phyloP scores from a whole-genome alignment of 2,797 vertebrate species.

The Clarias fuscus region DNA sequence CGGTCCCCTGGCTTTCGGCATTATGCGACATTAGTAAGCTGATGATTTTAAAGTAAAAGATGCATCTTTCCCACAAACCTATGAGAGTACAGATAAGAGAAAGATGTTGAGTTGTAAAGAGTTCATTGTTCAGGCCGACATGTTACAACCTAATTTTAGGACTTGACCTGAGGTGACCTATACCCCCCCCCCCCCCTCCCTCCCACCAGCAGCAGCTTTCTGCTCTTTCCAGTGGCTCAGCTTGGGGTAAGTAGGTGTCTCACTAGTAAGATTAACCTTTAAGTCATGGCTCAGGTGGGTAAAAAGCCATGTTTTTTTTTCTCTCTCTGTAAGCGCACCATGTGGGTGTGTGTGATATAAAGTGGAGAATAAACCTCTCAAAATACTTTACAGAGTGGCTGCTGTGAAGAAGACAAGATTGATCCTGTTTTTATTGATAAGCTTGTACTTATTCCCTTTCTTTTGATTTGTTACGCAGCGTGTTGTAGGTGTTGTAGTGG shows the following conservation, averaged over 20 bases:
- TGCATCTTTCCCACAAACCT: background rate
- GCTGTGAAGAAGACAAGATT: background rate
- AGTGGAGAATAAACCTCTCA: background rate
- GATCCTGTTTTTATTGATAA: background rate
- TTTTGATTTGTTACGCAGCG: background rate
- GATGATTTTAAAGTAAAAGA: background rate
- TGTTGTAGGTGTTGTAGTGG: background rate
- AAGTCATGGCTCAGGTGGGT: background rate
- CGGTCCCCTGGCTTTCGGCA: background rate
- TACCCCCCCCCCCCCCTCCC: too few relatives aligned
- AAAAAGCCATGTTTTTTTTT: background rate
- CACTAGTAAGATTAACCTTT: background rate
- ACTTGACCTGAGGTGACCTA: background rate
- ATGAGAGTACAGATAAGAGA: fast-evolving
- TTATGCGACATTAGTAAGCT: background rate
- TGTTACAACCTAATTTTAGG: background rate
- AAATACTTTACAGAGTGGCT: background rate
- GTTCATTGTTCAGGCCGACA: too few relatives aligned
- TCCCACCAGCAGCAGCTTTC: background rate
- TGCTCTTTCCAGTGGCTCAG: background rate
- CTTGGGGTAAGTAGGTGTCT: background rate
- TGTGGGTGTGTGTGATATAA: background rate
- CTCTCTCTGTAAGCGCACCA: background rate
- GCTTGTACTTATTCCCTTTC: too few relatives aligned
- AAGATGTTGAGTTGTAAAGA: too few relatives aligned